Percentiles rank a stretch among this genome's conserved stretches.
These are phyloP conservation scores for Sebastes fasciatus DNA, from an alignment of 2,113 vertebrate species.

Conservation along the genomic window DNA sequence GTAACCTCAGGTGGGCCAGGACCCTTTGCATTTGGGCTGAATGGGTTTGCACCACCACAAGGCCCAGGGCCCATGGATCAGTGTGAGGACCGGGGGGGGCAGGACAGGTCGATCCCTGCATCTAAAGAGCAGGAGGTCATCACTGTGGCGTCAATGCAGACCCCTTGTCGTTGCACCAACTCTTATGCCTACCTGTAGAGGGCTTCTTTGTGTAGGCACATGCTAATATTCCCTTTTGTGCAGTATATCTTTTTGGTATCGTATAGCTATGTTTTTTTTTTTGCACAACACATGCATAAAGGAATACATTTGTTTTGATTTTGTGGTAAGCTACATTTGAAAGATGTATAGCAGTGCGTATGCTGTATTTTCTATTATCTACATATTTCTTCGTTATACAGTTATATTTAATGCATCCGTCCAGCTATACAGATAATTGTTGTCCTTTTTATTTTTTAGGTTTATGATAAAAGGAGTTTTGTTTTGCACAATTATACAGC, in stretches of 20 bases:
- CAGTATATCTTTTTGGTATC: conserved; percentile 47
- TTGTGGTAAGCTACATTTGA: conserved; percentile 53
- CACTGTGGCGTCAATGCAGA: conserved; percentile 97
- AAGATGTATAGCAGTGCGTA: conserved; percentile 42
- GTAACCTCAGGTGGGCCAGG: conserved; percentile 94
- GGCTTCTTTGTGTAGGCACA: conserved; percentile 44
- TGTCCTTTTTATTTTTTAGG: conserved; percentile 10
- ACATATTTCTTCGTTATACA: conserved; percentile 38
- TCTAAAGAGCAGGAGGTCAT: conserved; percentile 95
- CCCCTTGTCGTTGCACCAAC: conserved; percentile 96
- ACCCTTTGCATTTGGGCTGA: conserved; percentile 91
- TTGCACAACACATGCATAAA: conserved; percentile 36
- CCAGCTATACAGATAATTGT: conserved; percentile 41
- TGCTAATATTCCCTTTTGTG: conserved; percentile 40
- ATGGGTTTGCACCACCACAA: conserved; percentile 81
- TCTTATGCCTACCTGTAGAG: conserved; percentile 95
- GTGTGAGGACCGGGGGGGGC: conserved; percentile 82
- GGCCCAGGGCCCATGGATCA: conserved; percentile 85
- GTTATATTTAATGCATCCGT: conserved; percentile 33
- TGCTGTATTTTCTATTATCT: conserved; percentile 61
- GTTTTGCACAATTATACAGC: conserved; percentile 79
- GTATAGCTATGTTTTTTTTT: conserved; percentile 27
- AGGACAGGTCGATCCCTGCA: conserved; percentile 74
- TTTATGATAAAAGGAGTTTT: conserved; percentile 51
- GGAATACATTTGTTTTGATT: conserved; percentile 30